phyloP scores from a whole-genome alignment of 2,113 vertebrate species.

The Cyprinus carpio region DNA sequence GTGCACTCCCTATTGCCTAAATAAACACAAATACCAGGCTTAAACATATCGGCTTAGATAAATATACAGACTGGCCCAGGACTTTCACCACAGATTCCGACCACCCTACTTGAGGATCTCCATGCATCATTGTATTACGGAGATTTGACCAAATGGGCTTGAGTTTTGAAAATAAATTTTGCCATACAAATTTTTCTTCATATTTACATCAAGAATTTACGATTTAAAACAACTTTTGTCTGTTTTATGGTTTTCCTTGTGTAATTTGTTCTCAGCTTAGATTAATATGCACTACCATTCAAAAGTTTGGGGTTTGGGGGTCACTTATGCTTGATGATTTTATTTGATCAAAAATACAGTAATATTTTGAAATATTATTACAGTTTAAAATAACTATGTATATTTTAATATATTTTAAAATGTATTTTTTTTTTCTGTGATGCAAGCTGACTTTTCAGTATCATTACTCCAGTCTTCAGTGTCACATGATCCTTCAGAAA shows the following conservation, averaged over 20 bases:
- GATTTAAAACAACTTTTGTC: neutral
- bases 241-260: neutral
- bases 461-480: neutral
- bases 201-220: neutral
- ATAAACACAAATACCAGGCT: constrained; percentile 74
- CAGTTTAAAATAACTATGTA: too few relatives aligned
- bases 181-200: neutral
- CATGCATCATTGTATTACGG: neutral
- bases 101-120: constrained; percentile 34
- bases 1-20: constrained; percentile 67
- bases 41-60: constrained; percentile 71
- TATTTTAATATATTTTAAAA: neutral
- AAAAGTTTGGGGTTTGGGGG: neutral
- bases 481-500: neutral
- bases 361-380: neutral
- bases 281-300: neutral
- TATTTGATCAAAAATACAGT: neutral
- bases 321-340: neutral
- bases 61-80: constrained; percentile 65
- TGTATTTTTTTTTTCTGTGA: neutral
- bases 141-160: neutral
- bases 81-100: constrained; percentile 60
- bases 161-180: neutral
- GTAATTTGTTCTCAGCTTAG: neutral
- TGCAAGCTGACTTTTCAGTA: neutral